These are phyloP conservation scores for Perca schrenkii DNA, from an alignment of 2,113 vertebrate species.

Conservation along the genomic window DNA sequence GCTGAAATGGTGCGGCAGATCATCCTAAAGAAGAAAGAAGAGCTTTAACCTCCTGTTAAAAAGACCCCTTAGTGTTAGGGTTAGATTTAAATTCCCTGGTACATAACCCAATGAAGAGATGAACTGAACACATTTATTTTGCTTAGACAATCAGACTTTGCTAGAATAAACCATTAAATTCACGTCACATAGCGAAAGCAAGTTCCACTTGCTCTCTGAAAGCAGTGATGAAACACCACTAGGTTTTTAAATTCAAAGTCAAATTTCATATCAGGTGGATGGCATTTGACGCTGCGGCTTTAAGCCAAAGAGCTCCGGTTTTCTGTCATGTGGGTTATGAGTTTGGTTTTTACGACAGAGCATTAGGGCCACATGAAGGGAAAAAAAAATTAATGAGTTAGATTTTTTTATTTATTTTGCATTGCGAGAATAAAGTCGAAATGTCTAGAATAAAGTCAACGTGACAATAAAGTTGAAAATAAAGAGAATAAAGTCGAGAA, in stretches of 20 bases:
- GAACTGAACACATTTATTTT: neutral
- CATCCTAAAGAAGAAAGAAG: conserved; percentile 93
- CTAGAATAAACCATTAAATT: neutral
- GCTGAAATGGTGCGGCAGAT: conserved; percentile 92
- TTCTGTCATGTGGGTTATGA: neutral
- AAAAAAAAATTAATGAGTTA: too few species aligned
- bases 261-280: neutral
- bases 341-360: neutral
- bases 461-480: too few species aligned
- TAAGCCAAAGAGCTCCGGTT: conserved; percentile 2
- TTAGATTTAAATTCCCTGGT: neutral
- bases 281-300: neutral
- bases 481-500: too few species aligned
- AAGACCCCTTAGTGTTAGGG: neutral
- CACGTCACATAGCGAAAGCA: neutral
- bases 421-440: too few species aligned
- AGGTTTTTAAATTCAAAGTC: neutral
- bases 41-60: conserved; percentile 83
- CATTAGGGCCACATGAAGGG: too few species aligned
- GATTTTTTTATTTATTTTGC: too few species aligned
- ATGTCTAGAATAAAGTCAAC: too few species aligned
- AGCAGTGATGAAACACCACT: conserved; percentile 52
- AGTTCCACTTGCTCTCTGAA: neutral
- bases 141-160: neutral
- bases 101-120: neutral